A percentile compares a stretch with the other conserved stretches of the same genome.
Conservation (phyloP, 2,888 invertebrate species). For the Oegoconia quadripuncta region DNA sequence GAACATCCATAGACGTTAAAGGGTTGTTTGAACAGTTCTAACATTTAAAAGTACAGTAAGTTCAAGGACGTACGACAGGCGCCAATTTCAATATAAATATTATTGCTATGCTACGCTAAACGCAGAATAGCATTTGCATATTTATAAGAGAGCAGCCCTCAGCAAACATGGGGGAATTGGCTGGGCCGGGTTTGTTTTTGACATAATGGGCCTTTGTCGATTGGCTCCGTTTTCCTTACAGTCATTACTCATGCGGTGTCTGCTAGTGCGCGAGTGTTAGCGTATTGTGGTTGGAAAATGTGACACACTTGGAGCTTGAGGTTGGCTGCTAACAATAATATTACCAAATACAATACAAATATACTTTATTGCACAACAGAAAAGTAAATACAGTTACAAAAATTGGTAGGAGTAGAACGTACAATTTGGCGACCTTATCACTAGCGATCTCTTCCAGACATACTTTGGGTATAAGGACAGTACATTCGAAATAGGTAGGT, state of each 20-base stretch:
- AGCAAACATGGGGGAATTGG: constrained; percentile 67
- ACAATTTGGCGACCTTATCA: not conserved
- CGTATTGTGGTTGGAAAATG: constrained; percentile 16
- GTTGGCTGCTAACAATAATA: too few relatives aligned
- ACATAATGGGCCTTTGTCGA: constrained; percentile 66
- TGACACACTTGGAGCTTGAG: too few relatives aligned
- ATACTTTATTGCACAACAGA: too few relatives aligned
- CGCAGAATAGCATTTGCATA: constrained; percentile 74
- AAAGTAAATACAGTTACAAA: too few relatives aligned
- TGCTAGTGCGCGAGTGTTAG: constrained; percentile 40
- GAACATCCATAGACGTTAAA: constrained; percentile 42
- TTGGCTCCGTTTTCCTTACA: constrained; percentile 47
- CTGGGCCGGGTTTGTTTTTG: constrained; percentile 63
- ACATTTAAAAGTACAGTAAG: constrained; percentile 58
- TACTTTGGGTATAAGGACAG: too few relatives aligned
- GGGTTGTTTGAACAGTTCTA: constrained; percentile 63
- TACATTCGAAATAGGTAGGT: too few relatives aligned
- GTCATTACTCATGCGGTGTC: constrained; percentile 23
- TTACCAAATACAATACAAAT: too few relatives aligned
- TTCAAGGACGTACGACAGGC: constrained; percentile 58
- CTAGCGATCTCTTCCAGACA: too few relatives aligned
- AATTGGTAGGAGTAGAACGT: not conserved
- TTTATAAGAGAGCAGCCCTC: constrained; percentile 71
- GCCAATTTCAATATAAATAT: constrained; percentile 72
- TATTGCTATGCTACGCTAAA: constrained; percentile 69